Evolutionary conservation across 1,140 invertebrate genomes (phyloP), one percentile per base, ranked within the genome.

Genomic region (Heterodera carotae): DNA sequence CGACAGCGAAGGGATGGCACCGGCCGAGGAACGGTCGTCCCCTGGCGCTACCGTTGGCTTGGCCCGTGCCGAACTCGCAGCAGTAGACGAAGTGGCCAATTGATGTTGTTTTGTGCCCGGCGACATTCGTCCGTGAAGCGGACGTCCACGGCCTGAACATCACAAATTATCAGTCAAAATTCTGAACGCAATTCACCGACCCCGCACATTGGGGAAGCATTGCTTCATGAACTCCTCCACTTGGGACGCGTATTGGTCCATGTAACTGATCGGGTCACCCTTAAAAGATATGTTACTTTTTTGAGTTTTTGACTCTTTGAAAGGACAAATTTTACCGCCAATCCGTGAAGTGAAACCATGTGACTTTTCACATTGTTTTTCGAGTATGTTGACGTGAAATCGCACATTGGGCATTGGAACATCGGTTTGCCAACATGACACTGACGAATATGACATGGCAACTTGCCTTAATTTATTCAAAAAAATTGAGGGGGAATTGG

Each of bases 31-130:
- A 43, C 39, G 39, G 39, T 25, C 15, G 15, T 70, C 36, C 22
- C 34, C 36, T 29, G 69, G 31, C 29, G 69, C 48, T 2, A 48
- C 39, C 6, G 59, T 33, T 31, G 33, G 48, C 48, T 71, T 59
- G 0, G 27, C 18, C 8, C 69, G 48, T 71, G 69, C 27, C 29
- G 48, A 56, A 25, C 69, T 59, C 36, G 33, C 48, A 36, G 31
- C 18, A 43, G 48, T 29, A 7, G 48, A 4, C 3, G 48, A 31
- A n/a, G 48, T 29, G 18, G 31, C 39, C 59, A 33, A 33, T 70
- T 69, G 68, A 15, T 69, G 15, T 56, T 56, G 15, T 56, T 56
- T 56, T 15, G 48, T 18, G 22, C 33, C 10, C 95, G 75, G 82
- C 15, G 83, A 82, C 27, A 56, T 7, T 34, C 81, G 82, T 18